Evolutionary conservation across 2,888 invertebrate genomes (phyloP).

Genomic region (Drosophila planitibia): DNA sequence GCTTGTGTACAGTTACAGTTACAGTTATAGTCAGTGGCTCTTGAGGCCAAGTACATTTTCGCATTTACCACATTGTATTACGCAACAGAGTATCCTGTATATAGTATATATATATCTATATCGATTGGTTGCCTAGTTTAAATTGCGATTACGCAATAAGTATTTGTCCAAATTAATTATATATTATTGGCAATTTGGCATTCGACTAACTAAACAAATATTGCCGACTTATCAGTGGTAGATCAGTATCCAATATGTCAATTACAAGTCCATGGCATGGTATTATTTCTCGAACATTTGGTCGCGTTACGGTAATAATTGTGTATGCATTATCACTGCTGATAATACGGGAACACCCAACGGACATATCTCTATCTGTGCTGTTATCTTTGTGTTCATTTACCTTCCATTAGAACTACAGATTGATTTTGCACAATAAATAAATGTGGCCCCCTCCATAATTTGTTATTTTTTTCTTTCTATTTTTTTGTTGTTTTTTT

Average conservation of each 20-base stretch:
- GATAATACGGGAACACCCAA: constrained; percentile 39
- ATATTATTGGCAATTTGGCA: constrained; percentile 18
- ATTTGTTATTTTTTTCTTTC: neutral
- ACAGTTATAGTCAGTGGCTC: neutral
- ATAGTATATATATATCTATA: neutral
- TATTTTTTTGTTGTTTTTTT: neutral
- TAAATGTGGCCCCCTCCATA: constrained; percentile 7
- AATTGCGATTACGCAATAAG: constrained; percentile 24
- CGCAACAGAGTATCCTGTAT: neutral
- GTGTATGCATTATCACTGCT: constrained; percentile 68
- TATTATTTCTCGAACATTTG: constrained; percentile 45
- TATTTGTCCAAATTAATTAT: constrained; percentile 34
- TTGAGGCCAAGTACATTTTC: neutral
- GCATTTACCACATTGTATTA: constrained; percentile 1
- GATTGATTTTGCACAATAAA: constrained; percentile 62
- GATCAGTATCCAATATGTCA: constrained; percentile 42
- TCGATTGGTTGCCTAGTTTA: constrained; percentile 16
- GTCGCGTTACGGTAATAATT: constrained; percentile 61
- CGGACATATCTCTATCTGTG: neutral
- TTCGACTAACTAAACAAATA: constrained; percentile 31
- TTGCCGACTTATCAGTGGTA: constrained; percentile 32
- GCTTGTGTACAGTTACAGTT: constrained; percentile 31
- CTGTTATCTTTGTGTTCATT: constrained; percentile 57
- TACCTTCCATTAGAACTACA: constrained; percentile 64
- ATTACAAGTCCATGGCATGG: constrained; percentile 42